These are phyloP conservation scores for Monomorium pharaonis DNA, from an alignment of 1,140 invertebrate species.

Conservation along the genomic window DNA sequence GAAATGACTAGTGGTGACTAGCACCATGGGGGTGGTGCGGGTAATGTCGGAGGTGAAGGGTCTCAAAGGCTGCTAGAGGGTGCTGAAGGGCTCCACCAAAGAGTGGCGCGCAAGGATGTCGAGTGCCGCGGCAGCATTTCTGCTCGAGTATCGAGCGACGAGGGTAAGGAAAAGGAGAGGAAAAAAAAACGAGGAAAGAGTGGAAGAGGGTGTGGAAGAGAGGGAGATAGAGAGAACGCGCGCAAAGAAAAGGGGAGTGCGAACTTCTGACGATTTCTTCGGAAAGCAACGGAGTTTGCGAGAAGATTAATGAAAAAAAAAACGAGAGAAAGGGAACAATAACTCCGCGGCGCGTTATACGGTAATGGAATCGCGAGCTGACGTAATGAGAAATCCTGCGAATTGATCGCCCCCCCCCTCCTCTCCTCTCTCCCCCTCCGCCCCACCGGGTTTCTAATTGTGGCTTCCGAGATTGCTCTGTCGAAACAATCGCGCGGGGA, in stretches of 20 bases:
- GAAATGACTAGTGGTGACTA: conserved; percentile 72
- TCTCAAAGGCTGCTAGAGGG: conserved; percentile 65
- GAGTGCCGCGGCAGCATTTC: conserved; percentile 78
- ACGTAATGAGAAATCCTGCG: conserved; percentile 52
- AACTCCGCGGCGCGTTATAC: conserved; percentile 56
- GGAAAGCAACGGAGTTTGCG: conserved; percentile 58
- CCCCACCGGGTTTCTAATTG: conserved; percentile 50
- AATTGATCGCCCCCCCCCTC: conserved; percentile 52
- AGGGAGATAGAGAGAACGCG: background rate
- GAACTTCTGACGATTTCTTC: conserved; percentile 68
- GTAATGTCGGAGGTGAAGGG: conserved; percentile 70
- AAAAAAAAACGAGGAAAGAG: conserved; percentile 10
- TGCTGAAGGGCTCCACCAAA: conserved; percentile 69
- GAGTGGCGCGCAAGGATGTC: conserved; percentile 69
- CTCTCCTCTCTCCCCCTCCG: too few relatives aligned
- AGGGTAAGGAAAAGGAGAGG: conserved; percentile 32
- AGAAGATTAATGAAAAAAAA: conserved; percentile 67
- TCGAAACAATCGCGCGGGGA: background rate
- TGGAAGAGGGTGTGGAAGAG: background rate
- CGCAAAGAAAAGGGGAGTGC: conserved; percentile 20
- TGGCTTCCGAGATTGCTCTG: conserved; percentile 10
- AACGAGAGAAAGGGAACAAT: conserved; percentile 53
- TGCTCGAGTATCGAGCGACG: conserved; percentile 71
- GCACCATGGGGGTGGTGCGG: conserved; percentile 28
- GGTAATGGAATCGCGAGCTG: conserved; percentile 58